Evolutionary conservation across 2,888 invertebrate genomes (phyloP), one percentile per base, ranked within the genome.

Genomic region (Elegia similella): DNA sequence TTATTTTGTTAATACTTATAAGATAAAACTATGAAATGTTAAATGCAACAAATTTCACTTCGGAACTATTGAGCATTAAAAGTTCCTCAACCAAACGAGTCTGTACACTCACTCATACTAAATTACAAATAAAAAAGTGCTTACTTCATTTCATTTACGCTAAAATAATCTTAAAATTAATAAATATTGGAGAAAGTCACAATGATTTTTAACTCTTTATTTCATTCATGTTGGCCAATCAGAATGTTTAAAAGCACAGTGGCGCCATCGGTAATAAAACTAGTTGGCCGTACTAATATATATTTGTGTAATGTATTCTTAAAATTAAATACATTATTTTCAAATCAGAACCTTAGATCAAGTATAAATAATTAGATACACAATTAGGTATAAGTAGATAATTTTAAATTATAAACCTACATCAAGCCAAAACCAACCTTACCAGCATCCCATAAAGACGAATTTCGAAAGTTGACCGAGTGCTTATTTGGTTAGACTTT

Each of bases 81-180:
- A 60, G 62, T 60, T 62, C 64, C 63, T 59, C 62, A 61, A 63
- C 57, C 59, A 67, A 34, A 48, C 54, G 60, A 59, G 61, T 57
- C 61, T 48, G 57, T 56, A 62, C 66, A 62, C 60, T 60, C 29
- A 23, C 57, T 52, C 56, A 60, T 54, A 59, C 58, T 59, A 58
- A 60, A 60, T 57, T 61, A 63, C 56, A 57, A 55, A 59, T 42
- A 58, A 59, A 52, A 60, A 54, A 58, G 61, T 61, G 59, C 63
- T 60, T 59, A 59, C 13, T 34, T 54, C 54, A 59, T 60, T 61
- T 61, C 60, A 57, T 64, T 62, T 63, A 58, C 55, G 44, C 57
- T 68, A 65, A 64, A 67, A 66, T 65, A 66, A 61, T 52, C 53
- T 43, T 53, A 53, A 43, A 62, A 60, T 56, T 62, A 59, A 59